Evolutionary conservation across 1,140 invertebrate species (phyloP).

Genomic region (Liolophura sinensis): DNA sequence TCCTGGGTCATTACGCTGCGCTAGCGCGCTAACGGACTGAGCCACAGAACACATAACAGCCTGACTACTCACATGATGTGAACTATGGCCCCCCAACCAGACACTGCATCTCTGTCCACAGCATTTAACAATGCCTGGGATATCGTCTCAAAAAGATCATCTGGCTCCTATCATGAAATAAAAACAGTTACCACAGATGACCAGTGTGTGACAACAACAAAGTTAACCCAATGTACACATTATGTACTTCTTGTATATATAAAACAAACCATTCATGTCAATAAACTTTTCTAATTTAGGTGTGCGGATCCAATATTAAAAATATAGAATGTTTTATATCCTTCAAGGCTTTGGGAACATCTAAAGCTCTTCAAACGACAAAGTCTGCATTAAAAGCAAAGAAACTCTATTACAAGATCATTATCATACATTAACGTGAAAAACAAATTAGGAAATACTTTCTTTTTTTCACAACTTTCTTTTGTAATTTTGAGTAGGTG

Average conservation of each 20-base stretch:
- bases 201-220: not conserved
- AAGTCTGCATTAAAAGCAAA: too few species aligned
- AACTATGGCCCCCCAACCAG: constrained; percentile 97
- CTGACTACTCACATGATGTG: constrained; percentile 78
- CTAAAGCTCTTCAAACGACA: too few species aligned
- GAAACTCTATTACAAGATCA: too few species aligned
- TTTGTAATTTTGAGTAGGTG: too few species aligned
- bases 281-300: too few species aligned
- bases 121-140: constrained; percentile 96
- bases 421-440: too few species aligned
- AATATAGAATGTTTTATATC: too few species aligned
- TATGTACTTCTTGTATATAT: not conserved
- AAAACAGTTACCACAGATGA: constrained; percentile 4
- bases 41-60: not conserved
- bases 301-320: too few species aligned
- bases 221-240: too few species aligned
- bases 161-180: constrained; percentile 67
- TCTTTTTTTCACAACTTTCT: too few species aligned
- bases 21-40: not conserved
- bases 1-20: not conserved
- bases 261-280: not conserved
- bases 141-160: constrained; percentile 96
- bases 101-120: constrained; percentile 94
- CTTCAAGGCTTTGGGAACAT: too few species aligned
- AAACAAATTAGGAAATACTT: too few species aligned